phyloP scores from a whole-genome alignment of 2,888 invertebrate genomes.

The Eupithecia centaureata region DNA sequence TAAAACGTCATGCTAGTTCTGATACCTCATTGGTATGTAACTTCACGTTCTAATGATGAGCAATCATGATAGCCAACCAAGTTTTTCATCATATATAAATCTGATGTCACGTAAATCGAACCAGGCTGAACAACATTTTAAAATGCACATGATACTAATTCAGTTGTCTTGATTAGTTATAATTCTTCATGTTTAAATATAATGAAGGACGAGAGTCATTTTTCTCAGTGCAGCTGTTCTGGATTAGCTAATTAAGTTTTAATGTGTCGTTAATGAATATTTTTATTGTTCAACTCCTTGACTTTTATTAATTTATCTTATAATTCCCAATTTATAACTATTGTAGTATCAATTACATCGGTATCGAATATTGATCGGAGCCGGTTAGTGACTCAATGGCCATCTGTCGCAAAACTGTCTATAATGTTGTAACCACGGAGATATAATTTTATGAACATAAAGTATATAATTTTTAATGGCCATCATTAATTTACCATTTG shows the following conservation, averaged over 20 bases:
- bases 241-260: conserved; percentile 51
- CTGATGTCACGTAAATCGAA: no score
- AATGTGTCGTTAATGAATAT: conserved; percentile 37
- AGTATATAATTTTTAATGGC: conserved; percentile 59
- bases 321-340: conserved; percentile 61
- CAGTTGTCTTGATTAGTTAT: no score
- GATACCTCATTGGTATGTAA: no score
- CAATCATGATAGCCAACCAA: no score
- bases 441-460: conserved; percentile 63
- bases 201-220: no score
- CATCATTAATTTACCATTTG: conserved; percentile 65
- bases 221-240: no score
- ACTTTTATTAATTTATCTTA: conserved; percentile 47
- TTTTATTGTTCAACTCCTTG: conserved; percentile 43
- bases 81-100: no score
- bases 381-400: conserved; percentile 80
- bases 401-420: conserved; percentile 80
- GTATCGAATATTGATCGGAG: conserved; percentile 61
- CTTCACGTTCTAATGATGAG: no score
- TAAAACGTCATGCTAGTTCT: no score
- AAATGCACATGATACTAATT: no score
- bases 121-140: no score
- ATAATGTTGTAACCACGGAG: conserved; percentile 71
- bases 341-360: conserved; percentile 70
- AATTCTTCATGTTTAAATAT: no score